Evolutionary conservation across 1,140 invertebrate genomes (phyloP), one percentile per base, ranked within the genome.

Genomic region (Cydia splendana): DNA sequence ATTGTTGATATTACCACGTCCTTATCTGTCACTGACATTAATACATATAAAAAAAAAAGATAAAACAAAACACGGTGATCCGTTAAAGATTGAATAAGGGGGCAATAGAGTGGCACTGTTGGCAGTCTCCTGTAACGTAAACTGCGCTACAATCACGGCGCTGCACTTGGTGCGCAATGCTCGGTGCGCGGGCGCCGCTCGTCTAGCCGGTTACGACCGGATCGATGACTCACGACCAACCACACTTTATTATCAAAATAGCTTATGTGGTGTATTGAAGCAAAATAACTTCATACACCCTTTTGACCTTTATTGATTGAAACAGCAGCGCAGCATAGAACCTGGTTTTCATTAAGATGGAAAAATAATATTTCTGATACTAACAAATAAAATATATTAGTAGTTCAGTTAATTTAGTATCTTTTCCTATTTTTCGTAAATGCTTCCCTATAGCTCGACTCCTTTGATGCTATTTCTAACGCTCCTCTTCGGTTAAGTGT

Each of bases 201-300:
- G 81, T 85, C 81, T 83, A 77, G 81, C 81, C 81, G 81, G 79
- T 81, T 76, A 30, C 30, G 69, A 78, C 79, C 77, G 79, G 79
- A 75, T 78, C 77, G 67, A 76, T 85, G 81, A 85, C 76, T 82
- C 83, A 20, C 34, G 28, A 45, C n/a, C 30, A 74, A 71, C 51
- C 76, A 62, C 57, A 62, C 20, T 7, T 7, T 5, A 24, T 10
- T 3, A 62, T 24, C 20, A 62, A 24, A 62, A 12, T 2, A n/a
- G 57, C 57, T 24, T 62, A 62, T 3, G 18, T 62, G 57, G 18
- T 62, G 57, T 9, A 2, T 62, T 62, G 6, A 24, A 24, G 24
- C 24, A 24, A 24, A 24, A 24, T 24, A 62, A 57, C 45, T 18
- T 20, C n/a, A 62, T 9, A 10, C 0, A 62, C 53, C 9, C 10